Conservation (phyloP, 2,888 invertebrate species). For the Thelaira solivaga region DNA sequence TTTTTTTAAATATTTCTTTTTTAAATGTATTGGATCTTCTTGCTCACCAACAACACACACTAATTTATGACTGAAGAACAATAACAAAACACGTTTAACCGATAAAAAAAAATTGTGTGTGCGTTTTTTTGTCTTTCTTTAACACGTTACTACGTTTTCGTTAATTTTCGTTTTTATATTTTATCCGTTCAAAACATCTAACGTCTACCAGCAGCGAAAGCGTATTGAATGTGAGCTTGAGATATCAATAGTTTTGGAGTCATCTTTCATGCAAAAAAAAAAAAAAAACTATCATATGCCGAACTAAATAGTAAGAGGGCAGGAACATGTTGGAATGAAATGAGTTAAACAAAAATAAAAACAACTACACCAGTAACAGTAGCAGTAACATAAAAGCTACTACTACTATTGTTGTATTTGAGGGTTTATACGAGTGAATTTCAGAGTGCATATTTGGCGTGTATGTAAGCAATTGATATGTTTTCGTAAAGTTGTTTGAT, state of each 20-base stretch:
- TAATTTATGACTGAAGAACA: not conserved
- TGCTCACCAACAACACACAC: constrained; percentile 20
- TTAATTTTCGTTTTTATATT: not conserved
- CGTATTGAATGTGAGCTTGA: constrained; percentile 63
- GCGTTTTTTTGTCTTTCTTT: not conserved
- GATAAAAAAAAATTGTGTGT: no score
- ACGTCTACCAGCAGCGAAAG: constrained; percentile 61
- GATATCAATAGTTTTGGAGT: constrained; percentile 64
- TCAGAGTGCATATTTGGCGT: not conserved
- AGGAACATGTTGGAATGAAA: constrained; percentile 50
- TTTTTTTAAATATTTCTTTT: not conserved
- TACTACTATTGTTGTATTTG: not conserved
- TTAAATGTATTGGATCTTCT: constrained; percentile 27
- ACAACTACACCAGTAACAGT: no score
- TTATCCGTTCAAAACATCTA: constrained; percentile 52
- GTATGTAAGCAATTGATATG: not conserved
- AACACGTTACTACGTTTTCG: constrained; percentile 34
- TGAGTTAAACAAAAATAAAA: constrained; percentile 4
- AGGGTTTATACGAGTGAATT: not conserved
- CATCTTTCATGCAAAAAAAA: constrained; percentile 56
- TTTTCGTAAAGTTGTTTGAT: no score
- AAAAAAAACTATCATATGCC: constrained; percentile 13
- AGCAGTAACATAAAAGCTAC: constrained; percentile 4
- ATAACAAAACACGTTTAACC: constrained; percentile 31
- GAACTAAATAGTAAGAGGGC: no score